Conservation (phyloP, 2,888 invertebrate genomes). For the Meiosimyza decipiens region DNA sequence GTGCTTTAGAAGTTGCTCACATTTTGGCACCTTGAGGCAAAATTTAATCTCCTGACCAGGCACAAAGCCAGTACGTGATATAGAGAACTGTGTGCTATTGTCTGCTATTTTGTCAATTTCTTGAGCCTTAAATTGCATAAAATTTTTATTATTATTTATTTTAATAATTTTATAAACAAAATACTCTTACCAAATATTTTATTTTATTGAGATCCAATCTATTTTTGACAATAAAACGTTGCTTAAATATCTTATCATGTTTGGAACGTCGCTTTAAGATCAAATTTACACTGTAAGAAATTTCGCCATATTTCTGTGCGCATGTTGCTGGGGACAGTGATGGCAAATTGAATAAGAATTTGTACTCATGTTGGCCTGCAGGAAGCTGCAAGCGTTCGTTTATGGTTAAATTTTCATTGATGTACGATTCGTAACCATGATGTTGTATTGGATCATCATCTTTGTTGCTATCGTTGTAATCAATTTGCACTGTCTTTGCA, state of each 20-base stretch:
- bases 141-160: not conserved
- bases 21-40: conserved; percentile 31
- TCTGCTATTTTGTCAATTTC: not conserved
- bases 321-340: conserved; percentile 47
- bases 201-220: conserved; percentile 44
- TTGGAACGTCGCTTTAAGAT: conserved; percentile 44
- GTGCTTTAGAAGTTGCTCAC: not conserved
- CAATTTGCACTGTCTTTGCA: conserved; percentile 40
- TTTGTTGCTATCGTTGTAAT: conserved; percentile 51
- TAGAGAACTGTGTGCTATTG: conserved; percentile 13
- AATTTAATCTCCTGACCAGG: conserved; percentile 52
- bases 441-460: conserved; percentile 38
- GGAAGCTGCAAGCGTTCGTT: conserved; percentile 24
- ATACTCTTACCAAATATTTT: not conserved
- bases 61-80: conserved; percentile 50
- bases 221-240: conserved; percentile 46
- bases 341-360: conserved; percentile 48
- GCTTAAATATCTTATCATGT: conserved; percentile 47
- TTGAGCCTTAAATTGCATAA: not conserved
- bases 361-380: conserved; percentile 30
- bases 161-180: not conserved
- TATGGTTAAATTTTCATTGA: conserved; percentile 41
- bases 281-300: conserved; percentile 45
- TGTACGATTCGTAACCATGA: conserved; percentile 39
- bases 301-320: conserved; percentile 45